These are phyloP conservation scores for Athrips mouffetella DNA, from an alignment of 2,888 invertebrate species.

Conservation along the genomic window DNA sequence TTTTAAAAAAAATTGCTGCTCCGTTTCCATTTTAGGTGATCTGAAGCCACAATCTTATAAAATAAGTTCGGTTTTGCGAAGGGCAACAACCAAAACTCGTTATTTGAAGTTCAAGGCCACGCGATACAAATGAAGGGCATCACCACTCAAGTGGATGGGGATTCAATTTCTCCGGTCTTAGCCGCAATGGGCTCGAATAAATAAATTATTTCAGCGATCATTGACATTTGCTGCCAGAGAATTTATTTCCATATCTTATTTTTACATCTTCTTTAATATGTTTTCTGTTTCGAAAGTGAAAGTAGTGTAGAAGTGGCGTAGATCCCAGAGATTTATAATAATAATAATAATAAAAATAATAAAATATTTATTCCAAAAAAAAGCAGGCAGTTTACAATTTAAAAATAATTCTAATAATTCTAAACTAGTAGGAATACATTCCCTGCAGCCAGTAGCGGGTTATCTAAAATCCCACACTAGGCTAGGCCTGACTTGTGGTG, in stretches of 20 bases:
- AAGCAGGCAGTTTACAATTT: too few relatives aligned
- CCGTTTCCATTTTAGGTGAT: too few relatives aligned
- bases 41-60: too few relatives aligned
- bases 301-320: too few relatives aligned
- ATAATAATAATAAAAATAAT: too few relatives aligned
- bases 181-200: slow-evolving; percentile 6
- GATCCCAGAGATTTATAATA: neutral
- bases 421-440: too few relatives aligned
- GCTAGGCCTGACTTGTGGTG: too few relatives aligned
- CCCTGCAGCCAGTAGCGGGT: too few relatives aligned
- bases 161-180: slow-evolving; percentile 11
- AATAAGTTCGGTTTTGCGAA: slow-evolving; percentile 4
- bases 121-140: slow-evolving; percentile 6
- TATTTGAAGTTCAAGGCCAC: slow-evolving; percentile 21
- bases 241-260: neutral
- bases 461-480: too few relatives aligned
- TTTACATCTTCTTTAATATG: neutral
- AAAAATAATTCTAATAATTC: too few relatives aligned
- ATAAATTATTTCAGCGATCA: slow-evolving; percentile 4
- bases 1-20: too few relatives aligned
- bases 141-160: neutral
- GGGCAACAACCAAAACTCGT: slow-evolving; percentile 22
- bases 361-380: too few relatives aligned
- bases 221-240: neutral
- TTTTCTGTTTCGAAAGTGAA: neutral